Evolutionary conservation across 2,888 invertebrate genomes (phyloP), one percentile per base, ranked within the genome.

Genomic region (Yponomeuta plumbellus): DNA sequence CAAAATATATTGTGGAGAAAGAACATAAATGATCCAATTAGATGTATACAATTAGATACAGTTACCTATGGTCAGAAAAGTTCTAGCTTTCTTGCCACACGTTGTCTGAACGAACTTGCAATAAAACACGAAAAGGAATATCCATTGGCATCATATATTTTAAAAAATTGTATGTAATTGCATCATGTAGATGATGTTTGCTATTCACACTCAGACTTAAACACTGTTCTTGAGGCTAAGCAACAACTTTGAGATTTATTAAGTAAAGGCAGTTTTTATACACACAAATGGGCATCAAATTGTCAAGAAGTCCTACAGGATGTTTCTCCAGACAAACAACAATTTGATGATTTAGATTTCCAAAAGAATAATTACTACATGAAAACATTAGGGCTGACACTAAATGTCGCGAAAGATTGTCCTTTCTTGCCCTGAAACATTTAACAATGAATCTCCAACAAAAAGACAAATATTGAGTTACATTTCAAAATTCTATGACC

Each of bases 251-350:
- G 26, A 2, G 26, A 26, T 26, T 26, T 26, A 26, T 39, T 39
- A 11, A 39, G 39, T 39, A 39, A 39, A 57, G 62, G 65, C 11
- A 22, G 65, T n/a, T 65, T 65, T 34, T 8, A 56, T 13, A 20
- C 52, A 22, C 65, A 65, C 21, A 65, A 65, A 23, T 65, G 65
- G 65, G 6, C 34, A 22, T 65, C 65, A n/a, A 65, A 65, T 56
- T 17, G 11, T 21, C 23, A 6, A 11, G 17, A 56, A 22, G 34
- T 57, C 11, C 20, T 65, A 26, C 26, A 26, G 11, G 56, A 59
- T 59, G 23, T 56, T n/a, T 23, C 21, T 11, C 13, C 20, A 21
- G 21, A 34, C 20, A 56, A 65, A 8, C 59, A 59, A 59, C 20
- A 59, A 10, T 59, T 59, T 59, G 34, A 56, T 56, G 26, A 57